Base-by-base conservation (phyloP, 1,140 invertebrate genomes). In the Drosophila asahinai region DNA sequence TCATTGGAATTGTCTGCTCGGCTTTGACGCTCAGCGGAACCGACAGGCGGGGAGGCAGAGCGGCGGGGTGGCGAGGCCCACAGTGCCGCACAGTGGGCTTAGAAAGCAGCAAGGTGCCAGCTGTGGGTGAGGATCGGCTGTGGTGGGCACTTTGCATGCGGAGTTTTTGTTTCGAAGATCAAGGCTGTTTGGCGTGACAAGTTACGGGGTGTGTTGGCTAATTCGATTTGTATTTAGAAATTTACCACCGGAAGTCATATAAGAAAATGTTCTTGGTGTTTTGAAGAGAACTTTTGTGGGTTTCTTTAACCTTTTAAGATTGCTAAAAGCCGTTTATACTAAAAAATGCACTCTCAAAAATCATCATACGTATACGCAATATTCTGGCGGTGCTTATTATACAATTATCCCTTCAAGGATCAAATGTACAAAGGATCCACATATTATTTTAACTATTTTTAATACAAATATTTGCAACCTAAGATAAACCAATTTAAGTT, bases 1-100 rank as follows among this genome's bases (percentile, higher is more conserved):
- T 91, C 86, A 81, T 83, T 89, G 84, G 77, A 89, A 87, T 87
- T 89, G 84, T 83, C 77, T 73, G 83, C 45, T 86, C 77, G 68
- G 64, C 74, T 84, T 80, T 83, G 83, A 87, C 77, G 80, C 84
- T 87, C 80, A 87, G 82, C 83, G 64, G 86, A 87, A 74, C 83
- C 75, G 83, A 86, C 83, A 80, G 60, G 76, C 73, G 76, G 70
- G 76, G 70, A 15, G 33, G 52, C 17, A 6, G 76, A 75, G 54
- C 45, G 40, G 40, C 65, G 25, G 45, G 78, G 49, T 66, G 54
- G 49, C 43, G 12, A 25, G 55, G 54, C 64, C 64, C 67, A 48
- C n/a, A 17, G 67, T 68, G 64, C 60, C 40, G 80, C 66, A 86
- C 83, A 83, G 83, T 86, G 83, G 71, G 38, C 6, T 49, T 9